phyloP scores from a whole-genome alignment of 2,888 invertebrate genomes.

The Ochropleura leucogaster region DNA sequence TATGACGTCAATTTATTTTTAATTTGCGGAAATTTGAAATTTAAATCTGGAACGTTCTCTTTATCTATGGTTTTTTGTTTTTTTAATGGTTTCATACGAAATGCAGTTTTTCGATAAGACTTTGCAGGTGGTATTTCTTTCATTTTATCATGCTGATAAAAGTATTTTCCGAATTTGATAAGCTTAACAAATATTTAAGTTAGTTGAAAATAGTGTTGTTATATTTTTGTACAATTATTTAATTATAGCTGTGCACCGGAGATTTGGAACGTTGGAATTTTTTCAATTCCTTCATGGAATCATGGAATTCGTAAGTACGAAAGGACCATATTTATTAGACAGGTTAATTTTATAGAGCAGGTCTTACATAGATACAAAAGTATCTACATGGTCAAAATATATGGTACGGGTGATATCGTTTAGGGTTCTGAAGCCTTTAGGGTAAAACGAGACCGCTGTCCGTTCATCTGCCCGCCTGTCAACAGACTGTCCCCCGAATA shows the following conservation, averaged over 20 bases:
- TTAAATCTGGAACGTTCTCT: conserved; percentile 21
- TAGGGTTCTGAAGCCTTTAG: too few species aligned
- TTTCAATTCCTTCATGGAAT: not conserved
- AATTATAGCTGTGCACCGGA: not conserved
- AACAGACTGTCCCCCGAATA: too few species aligned
- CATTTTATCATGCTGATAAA: conserved; percentile 6
- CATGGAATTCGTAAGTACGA: not conserved
- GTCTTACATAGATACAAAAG: too few species aligned
- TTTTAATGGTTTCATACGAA: not conserved
- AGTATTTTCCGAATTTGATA: not conserved
- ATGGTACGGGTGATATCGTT: too few species aligned
- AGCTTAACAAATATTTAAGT: not conserved
- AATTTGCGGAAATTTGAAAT: conserved; percentile 15
- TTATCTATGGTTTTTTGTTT: not conserved
- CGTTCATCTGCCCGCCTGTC: too few species aligned
- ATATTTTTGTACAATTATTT: not conserved
- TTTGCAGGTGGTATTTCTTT: conserved; percentile 1
- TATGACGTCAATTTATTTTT: conserved; percentile 37
- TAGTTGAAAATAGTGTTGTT: not conserved
- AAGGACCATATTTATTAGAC: not conserved
- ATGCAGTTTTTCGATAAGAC: conserved; percentile 19
- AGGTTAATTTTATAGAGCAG: too few species aligned
- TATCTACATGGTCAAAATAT: too few species aligned
- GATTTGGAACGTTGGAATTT: not conserved
- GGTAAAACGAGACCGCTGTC: too few species aligned